A percentile compares a stretch with the other conserved stretches of the same genome.
phyloP scores from a whole-genome alignment of 1,140 invertebrate species.

The Drosophila asahinai region DNA sequence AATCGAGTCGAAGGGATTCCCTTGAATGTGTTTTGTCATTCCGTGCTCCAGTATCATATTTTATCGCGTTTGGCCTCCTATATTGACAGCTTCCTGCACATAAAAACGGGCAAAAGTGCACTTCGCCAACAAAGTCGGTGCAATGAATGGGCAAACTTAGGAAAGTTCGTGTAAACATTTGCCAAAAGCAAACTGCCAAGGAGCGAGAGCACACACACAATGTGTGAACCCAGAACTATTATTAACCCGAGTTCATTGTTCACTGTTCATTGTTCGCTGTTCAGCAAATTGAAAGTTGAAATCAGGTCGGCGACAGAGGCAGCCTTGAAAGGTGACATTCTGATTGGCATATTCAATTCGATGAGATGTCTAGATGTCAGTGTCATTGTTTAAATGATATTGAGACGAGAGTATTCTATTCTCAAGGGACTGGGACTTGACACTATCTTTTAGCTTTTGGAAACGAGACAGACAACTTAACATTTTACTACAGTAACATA shows the following conservation, averaged over 20 bases:
- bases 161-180: conserved; percentile 49
- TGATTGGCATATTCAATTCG: conserved; percentile 51
- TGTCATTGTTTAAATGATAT: conserved; percentile 11
- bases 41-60: conserved; percentile 42
- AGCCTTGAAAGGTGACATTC: conserved; percentile 12
- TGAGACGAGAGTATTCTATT: conserved; percentile 1
- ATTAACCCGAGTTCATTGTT: conserved; percentile 52
- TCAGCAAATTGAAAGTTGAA: conserved; percentile 53
- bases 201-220: conserved; percentile 22
- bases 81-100: conserved; percentile 52
- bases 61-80: conserved; percentile 41
- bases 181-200: conserved; percentile 26
- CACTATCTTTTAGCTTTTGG: neutral
- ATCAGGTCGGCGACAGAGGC: conserved; percentile 4
- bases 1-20: neutral
- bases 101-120: conserved; percentile 63
- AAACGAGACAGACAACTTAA: too few species aligned
- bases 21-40: conserved; percentile 38
- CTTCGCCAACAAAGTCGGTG: conserved; percentile 65
- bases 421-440: neutral
- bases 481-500: too few species aligned
- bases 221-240: conserved; percentile 51
- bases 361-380: conserved; percentile 25
- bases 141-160: conserved; percentile 61
- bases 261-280: conserved; percentile 45